phyloP scores from a whole-genome alignment of 1,140 invertebrate species.

The Gryllus bimaculatus region DNA sequence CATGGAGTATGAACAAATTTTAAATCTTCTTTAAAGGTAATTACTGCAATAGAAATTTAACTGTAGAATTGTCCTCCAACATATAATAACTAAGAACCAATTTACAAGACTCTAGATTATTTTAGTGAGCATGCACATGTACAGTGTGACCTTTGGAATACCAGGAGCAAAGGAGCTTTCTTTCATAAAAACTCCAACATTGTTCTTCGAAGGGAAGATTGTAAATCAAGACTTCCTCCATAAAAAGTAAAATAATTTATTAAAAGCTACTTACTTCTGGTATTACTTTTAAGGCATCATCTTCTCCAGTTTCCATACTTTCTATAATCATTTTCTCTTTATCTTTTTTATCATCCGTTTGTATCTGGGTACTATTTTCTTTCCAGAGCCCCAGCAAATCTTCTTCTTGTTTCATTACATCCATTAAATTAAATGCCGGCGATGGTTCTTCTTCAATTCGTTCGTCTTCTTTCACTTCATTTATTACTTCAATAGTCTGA shows the following conservation, averaged over 20 bases:
- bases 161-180: too few species aligned
- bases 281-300: slow-evolving; percentile 12
- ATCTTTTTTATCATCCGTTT: background rate
- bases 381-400: slow-evolving; percentile 25
- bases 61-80: too few species aligned
- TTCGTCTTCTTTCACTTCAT: background rate
- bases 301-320: slow-evolving; percentile 3
- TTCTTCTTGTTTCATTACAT: slow-evolving; percentile 29
- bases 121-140: too few species aligned
- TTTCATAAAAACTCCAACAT: too few species aligned
- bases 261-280: slow-evolving; percentile 2
- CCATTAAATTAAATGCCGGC: slow-evolving; percentile 31
- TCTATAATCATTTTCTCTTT: slow-evolving; percentile 10
- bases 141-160: too few species aligned
- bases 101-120: too few species aligned
- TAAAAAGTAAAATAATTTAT: background rate
- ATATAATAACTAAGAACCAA: too few species aligned
- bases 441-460: slow-evolving; percentile 19
- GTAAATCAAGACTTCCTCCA: too few species aligned
- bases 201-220: too few species aligned
- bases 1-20: too few species aligned
- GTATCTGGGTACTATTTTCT: slow-evolving; percentile 7
- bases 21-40: too few species aligned
- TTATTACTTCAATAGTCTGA: background rate
- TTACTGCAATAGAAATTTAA: too few species aligned